These are phyloP conservation scores for Distichodus sexfasciatus DNA, from an alignment of 2,797 vertebrate genomes.

Conservation along the genomic window DNA sequence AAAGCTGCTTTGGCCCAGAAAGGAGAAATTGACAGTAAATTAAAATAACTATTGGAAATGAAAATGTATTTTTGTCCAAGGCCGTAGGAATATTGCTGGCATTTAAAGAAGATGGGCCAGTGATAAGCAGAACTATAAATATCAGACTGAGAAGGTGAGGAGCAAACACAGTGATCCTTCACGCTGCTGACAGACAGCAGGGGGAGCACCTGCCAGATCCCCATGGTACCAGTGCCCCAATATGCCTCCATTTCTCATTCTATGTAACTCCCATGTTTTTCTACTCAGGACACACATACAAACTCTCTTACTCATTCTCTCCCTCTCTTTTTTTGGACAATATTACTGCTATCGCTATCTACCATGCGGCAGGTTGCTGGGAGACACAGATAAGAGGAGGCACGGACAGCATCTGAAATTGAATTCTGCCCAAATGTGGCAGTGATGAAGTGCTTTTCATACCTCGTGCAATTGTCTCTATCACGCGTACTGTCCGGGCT, in stretches of 20 bases:
- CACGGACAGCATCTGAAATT: slow-evolving; percentile 74
- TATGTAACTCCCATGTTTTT: slow-evolving; percentile 54
- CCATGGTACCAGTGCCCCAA: slow-evolving; percentile 29
- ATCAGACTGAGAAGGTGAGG: slow-evolving; percentile 47
- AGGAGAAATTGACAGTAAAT: slow-evolving; percentile 10
- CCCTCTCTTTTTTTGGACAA: slow-evolving; percentile 44
- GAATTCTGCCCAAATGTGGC: slow-evolving; percentile 85
- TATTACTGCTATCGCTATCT: slow-evolving; percentile 70
- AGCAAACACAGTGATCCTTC: slow-evolving; percentile 52
- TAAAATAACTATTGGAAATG: slow-evolving; percentile 74
- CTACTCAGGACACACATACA: slow-evolving; percentile 29
- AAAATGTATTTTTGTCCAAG: no score
- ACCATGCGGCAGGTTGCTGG: slow-evolving; percentile 70
- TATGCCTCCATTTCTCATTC: slow-evolving; percentile 39
- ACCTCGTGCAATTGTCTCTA: slow-evolving; percentile 85
- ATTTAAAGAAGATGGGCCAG: slow-evolving; percentile 36
- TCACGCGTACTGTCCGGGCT: slow-evolving; percentile 77
- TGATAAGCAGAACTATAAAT: slow-evolving; percentile 45
- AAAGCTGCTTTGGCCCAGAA: slow-evolving; percentile 60
- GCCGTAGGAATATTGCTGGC: slow-evolving; percentile 60
- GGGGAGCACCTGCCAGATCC: slow-evolving; percentile 37
- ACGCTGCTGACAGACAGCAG: slow-evolving; percentile 40
- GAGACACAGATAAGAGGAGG: slow-evolving; percentile 78
- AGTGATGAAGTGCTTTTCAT: slow-evolving; percentile 90
- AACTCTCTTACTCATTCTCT: not conserved